Conservation (phyloP, 2,113 vertebrate species). For the Zingel zingel region DNA sequence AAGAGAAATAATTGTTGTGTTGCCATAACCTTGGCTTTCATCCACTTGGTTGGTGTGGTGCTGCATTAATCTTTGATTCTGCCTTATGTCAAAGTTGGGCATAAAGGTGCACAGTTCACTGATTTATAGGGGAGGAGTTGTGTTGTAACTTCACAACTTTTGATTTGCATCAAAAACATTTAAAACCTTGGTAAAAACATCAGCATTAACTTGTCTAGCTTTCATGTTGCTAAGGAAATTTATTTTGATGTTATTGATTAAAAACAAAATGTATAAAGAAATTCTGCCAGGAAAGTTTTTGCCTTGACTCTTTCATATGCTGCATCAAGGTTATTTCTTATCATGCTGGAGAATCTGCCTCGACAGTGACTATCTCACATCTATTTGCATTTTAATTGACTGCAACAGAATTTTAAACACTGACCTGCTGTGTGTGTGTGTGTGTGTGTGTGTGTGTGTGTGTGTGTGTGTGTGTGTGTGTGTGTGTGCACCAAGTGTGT, state of each 20-base stretch:
- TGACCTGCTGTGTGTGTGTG: background rate
- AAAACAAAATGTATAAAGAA: background rate
- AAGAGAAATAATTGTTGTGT: constrained; percentile 39
- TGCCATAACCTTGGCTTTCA: constrained; percentile 23
- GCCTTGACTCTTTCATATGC: background rate
- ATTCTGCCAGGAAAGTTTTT: background rate
- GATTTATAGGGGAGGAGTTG: background rate
- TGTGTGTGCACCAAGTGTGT: background rate
- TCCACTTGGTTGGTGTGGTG: constrained; percentile 17
- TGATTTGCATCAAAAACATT: background rate
- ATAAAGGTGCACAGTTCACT: constrained; percentile 11
- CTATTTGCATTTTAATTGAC: constrained; percentile 16
- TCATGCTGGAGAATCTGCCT: constrained; percentile 21
- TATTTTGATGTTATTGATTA: background rate
- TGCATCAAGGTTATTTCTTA: constrained; percentile 28
- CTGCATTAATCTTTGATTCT: constrained; percentile 43
- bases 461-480: no score
- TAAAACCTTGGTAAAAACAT: background rate
- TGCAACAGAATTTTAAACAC: constrained; percentile 11
- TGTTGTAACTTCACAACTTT: background rate
- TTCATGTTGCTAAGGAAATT: background rate
- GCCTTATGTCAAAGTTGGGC: constrained; percentile 24
- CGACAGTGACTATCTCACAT: background rate
- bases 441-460: background rate
- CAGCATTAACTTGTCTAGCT: background rate